Percentiles rank a stretch among this genome's conserved stretches.
Evolutionary conservation across 1,140 invertebrate genomes (phyloP).

Genomic region (Drosophila burlai): DNA sequence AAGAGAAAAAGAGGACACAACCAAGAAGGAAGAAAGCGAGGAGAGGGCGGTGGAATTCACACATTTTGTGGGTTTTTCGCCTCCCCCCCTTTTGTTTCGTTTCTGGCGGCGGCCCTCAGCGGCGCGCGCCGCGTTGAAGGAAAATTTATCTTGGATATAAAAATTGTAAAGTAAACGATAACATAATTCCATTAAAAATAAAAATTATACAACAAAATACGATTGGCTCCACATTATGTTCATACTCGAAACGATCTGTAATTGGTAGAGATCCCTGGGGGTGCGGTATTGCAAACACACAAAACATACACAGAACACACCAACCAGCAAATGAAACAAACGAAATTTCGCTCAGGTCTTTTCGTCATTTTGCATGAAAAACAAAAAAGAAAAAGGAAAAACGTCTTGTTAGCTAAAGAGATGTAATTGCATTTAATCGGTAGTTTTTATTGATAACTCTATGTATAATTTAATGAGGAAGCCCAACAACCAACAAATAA

Average conservation of each 20-base stretch:
- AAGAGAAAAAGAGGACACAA: conserved; percentile 45
- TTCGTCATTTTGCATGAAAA: conserved; percentile 67
- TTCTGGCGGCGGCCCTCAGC: conserved; percentile 12
- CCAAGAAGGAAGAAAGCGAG: conserved; percentile 18
- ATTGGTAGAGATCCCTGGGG: conserved; percentile 1
- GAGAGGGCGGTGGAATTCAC: conserved; percentile 5
- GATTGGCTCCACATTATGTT: conserved; percentile 25
- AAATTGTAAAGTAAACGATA: conserved; percentile 75
- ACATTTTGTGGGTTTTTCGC: not conserved
- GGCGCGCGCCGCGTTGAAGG: conserved; percentile 13
- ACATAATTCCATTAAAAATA: conserved; percentile 81
- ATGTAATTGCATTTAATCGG: conserved; percentile 77
- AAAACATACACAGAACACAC: conserved; percentile 8
- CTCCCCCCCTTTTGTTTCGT: conserved; percentile 16
- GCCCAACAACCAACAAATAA: conserved; percentile 34
- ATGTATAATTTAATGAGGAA: conserved; percentile 69
- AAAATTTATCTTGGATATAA: conserved; percentile 59
- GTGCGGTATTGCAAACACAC: conserved; percentile 7
- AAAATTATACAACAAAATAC: conserved; percentile 49
- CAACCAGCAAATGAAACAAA: conserved; percentile 55
- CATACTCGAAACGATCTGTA: conserved; percentile 29
- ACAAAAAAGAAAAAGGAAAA: not conserved
- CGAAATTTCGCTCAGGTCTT: conserved; percentile 80
- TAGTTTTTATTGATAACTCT: conserved; percentile 74
- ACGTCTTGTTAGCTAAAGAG: conserved; percentile 23